Conservation (phyloP, 2,888 invertebrate genomes). For the Dicyrtoma fusca region DNA sequence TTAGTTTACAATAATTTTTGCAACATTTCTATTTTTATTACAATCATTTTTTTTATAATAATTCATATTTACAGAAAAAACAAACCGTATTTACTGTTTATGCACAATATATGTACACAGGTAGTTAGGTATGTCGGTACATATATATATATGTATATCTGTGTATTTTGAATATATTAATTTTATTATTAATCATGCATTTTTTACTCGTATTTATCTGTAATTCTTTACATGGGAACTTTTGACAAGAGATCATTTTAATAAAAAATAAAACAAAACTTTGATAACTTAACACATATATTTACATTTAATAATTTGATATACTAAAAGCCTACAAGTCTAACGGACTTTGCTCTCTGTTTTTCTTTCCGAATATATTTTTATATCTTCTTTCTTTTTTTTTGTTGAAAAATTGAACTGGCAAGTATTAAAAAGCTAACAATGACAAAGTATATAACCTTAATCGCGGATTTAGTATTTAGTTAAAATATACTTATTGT, state of each 20-base stretch:
- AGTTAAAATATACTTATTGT: too few relatives aligned
- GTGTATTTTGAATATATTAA: neutral
- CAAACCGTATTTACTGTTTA: neutral
- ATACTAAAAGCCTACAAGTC: too few relatives aligned
- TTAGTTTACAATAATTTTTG: too few relatives aligned
- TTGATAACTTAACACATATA: conserved; percentile 7
- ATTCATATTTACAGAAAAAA: neutral
- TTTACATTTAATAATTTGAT: too few relatives aligned
- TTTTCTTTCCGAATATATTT: too few relatives aligned
- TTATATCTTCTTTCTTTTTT: too few relatives aligned
- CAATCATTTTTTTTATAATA: neutral
- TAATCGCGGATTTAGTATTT: too few relatives aligned
- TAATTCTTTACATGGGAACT: conserved; percentile 12
- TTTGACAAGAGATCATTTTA: conserved; percentile 19
- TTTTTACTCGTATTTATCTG: neutral
- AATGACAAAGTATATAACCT: too few relatives aligned
- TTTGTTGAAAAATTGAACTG: too few relatives aligned
- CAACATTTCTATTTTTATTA: neutral
- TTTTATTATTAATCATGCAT: neutral
- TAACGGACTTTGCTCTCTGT: too few relatives aligned
- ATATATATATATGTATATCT: neutral
- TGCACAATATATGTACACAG: neutral
- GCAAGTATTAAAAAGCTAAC: too few relatives aligned
- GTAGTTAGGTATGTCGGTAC: too few relatives aligned
- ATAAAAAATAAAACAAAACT: conserved; percentile 10